These are phyloP conservation scores for Caerostris darwini DNA, from an alignment of 1,140 invertebrate genomes.

Conservation along the genomic window DNA sequence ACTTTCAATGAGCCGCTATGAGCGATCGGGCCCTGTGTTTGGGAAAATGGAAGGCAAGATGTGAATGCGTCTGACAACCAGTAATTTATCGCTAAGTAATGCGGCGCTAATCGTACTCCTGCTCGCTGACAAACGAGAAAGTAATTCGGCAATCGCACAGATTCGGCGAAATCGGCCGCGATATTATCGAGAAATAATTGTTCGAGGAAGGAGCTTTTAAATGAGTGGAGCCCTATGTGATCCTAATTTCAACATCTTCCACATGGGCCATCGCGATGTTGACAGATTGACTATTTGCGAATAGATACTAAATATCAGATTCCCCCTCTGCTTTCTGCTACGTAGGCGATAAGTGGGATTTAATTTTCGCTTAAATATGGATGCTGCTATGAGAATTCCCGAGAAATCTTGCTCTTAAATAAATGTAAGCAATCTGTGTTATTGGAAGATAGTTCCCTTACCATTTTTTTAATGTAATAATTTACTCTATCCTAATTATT, in stretches of 20 bases:
- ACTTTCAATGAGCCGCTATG: slow-evolving; percentile 44
- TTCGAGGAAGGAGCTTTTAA: slow-evolving; percentile 51
- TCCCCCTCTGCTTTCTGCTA: neutral
- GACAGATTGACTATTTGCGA: slow-evolving; percentile 1
- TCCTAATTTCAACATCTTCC: slow-evolving; percentile 12
- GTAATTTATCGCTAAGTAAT: slow-evolving; percentile 68
- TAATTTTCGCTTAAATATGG: neutral
- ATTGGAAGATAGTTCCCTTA: neutral
- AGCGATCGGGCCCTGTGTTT: slow-evolving; percentile 28
- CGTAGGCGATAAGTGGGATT: neutral
- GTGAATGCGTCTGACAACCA: slow-evolving; percentile 49
- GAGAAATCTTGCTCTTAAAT: neutral
- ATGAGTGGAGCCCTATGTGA: slow-evolving; percentile 19
- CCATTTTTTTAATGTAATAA: neutral
- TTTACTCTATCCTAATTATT: too few relatives aligned
- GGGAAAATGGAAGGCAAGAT: neutral
- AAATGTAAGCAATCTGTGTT: neutral
- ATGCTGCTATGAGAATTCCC: neutral
- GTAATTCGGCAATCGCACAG: slow-evolving; percentile 2
- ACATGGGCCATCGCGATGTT: neutral
- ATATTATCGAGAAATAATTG: slow-evolving; percentile 64
- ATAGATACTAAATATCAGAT: slow-evolving; percentile 7
- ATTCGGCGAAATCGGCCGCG: slow-evolving; percentile 40
- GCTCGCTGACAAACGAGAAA: slow-evolving; percentile 51
- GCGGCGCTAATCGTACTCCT: slow-evolving; percentile 25